A percentile compares a stretch with the other conserved stretches of the same genome.
phyloP scores from a whole-genome alignment of 1,140 invertebrate genomes.

The Pomacea maculata region DNA sequence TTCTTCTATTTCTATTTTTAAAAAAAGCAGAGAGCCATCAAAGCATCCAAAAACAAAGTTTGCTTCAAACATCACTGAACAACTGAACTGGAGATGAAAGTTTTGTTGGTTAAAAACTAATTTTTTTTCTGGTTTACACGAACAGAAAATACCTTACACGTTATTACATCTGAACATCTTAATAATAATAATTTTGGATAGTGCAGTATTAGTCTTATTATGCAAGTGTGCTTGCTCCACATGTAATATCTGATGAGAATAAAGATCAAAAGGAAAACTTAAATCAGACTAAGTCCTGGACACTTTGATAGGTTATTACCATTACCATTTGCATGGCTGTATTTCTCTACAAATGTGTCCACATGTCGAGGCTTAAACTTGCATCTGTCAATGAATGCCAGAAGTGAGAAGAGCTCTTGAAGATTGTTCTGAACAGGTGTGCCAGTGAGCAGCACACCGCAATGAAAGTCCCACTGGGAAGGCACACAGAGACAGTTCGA shows the following conservation, averaged over 20 bases:
- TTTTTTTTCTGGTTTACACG: too few relatives aligned
- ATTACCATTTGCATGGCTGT: constrained; percentile 33
- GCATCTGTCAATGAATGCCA: constrained; percentile 95
- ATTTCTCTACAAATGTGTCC: constrained; percentile 54
- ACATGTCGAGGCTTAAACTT: constrained; percentile 76
- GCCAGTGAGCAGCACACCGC: constrained; percentile 93
- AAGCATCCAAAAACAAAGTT: too few relatives aligned
- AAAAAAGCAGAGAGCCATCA: background rate
- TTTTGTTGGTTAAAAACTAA: background rate
- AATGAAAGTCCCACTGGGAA: constrained; percentile 82
- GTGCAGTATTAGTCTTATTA: too few relatives aligned
- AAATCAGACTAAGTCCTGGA: too few relatives aligned
- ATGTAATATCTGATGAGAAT: too few relatives aligned
- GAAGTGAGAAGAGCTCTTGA: constrained; percentile 95
- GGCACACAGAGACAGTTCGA: constrained; percentile 5
- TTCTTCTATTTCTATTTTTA: constrained; percentile 45
- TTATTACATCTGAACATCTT: too few relatives aligned
- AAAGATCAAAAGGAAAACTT: too few relatives aligned
- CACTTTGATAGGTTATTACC: background rate
- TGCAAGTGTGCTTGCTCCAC: too few relatives aligned
- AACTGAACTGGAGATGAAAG: background rate
- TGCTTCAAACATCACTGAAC: too few relatives aligned
- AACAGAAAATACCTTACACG: too few relatives aligned
- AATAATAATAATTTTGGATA: too few relatives aligned
- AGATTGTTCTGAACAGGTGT: constrained; percentile 98